Base-by-base conservation (phyloP, 2,797 vertebrate genomes). In the Arctocebus calabarensis region DNA sequence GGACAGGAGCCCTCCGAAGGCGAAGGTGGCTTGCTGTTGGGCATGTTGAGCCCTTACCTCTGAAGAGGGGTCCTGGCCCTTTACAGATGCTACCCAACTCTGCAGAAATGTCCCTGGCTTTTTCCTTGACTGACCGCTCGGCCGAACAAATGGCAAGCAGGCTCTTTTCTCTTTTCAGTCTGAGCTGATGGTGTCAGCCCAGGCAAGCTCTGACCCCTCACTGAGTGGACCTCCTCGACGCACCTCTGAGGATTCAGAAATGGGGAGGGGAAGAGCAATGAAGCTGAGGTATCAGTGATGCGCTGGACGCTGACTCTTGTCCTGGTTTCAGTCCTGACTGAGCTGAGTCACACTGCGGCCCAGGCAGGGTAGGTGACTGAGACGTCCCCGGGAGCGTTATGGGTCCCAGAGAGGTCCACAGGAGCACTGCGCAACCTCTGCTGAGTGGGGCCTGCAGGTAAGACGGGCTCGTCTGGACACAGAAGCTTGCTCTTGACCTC, bases 71-170 rank as follows among this genome's bases (percentile, higher is more conserved):
- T 7, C 7, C 37, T 16, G 55, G 57, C 12, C 43, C 79, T 90
- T 73, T 32, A 68, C 12, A 22, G 23, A 45, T 68, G 17, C 29
- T 12, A 9, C 14, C 34, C 40, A 16, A 82, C 34, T 32, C 43
- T 70, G 61, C 77, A 87, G 75, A 74, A 79, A 88, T 45, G 57
- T n/a, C 43, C n/a, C 79, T 91, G 25, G 14, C 34, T 88, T 88
- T 48, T 27, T 37, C 64, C n/a, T 86, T 77, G 68, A 20, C 70
- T 78, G 57, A 59, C 48, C 20, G 71, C 34, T 4, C 22, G 62
- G 79, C 2, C 12, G 14, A 7, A 13, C 68, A 22, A 92, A 71
- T 0, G 13, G 20, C 11, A 40, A 7, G 8, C 32, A 55, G 23
- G 22, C 70, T 70, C 84, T 86, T 66, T 37, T 32, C 55, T 73